Evolutionary conservation across 1,140 invertebrate species (phyloP).

Genomic region (Aporrectodea caliginosa): DNA sequence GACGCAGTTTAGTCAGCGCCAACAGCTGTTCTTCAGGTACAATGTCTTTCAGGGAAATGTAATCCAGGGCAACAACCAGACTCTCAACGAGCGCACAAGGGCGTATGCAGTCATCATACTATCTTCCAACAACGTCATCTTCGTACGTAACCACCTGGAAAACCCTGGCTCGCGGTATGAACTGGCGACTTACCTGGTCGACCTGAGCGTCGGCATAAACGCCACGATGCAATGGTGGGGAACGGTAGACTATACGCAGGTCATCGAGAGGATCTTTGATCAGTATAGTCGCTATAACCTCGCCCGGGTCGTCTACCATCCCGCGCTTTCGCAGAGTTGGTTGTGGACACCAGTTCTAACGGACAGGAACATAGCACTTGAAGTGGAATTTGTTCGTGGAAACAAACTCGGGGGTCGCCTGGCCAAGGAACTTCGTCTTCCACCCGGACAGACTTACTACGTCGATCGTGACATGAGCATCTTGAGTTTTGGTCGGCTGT

Average conservation of each 20-base stretch:
- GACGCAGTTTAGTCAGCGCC: slow-evolving; percentile 75
- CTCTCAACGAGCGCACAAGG: slow-evolving; percentile 66
- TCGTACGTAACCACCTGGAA: slow-evolving; percentile 86
- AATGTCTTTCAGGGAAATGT: slow-evolving; percentile 84
- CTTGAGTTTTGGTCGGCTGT: slow-evolving; percentile 38
- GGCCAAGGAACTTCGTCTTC: slow-evolving; percentile 33
- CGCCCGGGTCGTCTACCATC: slow-evolving; percentile 51
- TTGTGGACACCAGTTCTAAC: slow-evolving; percentile 42
- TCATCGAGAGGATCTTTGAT: slow-evolving; percentile 50
- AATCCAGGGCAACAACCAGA: slow-evolving; percentile 76
- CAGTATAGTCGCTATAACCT: slow-evolving; percentile 51
- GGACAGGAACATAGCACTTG: slow-evolving; percentile 12
- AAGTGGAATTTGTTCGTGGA: slow-evolving; percentile 20
- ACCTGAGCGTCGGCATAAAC: slow-evolving; percentile 89
- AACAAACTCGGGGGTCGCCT: slow-evolving; percentile 16
- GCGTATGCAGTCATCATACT: slow-evolving; percentile 87
- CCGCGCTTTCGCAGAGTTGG: slow-evolving; percentile 42
- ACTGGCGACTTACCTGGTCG: slow-evolving; percentile 88
- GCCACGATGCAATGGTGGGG: slow-evolving; percentile 93
- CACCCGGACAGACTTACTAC: slow-evolving; percentile 37
- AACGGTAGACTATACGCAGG: slow-evolving; percentile 45
- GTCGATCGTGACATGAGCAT: slow-evolving; percentile 52
- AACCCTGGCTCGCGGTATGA: slow-evolving; percentile 88
- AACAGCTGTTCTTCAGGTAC: slow-evolving; percentile 77
- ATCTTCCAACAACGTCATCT: slow-evolving; percentile 77